Evolutionary conservation across 2,113 vertebrate species (phyloP), one percentile per base, ranked within the genome.

Genomic region (Corvus cornix): DNA sequence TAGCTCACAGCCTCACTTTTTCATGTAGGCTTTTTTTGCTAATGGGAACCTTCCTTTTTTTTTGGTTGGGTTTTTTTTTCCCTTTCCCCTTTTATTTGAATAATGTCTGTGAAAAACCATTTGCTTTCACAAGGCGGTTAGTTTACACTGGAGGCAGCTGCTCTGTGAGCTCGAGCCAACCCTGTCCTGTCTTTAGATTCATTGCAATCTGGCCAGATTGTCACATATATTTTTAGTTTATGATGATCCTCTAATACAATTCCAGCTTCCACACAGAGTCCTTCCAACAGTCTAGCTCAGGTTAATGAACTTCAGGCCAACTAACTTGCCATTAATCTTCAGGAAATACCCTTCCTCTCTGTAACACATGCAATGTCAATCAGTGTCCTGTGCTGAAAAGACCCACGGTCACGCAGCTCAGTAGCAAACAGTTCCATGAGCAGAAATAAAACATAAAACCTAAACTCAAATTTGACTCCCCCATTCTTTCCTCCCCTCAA

Each of bases 221-320:
- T 95, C 91, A 87, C 43, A 85, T 95, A 58, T 89, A 87, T 88
- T 95, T 95, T 96, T 93, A 96, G 89, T 53, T 89, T 92, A 77
- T 70, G 44, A 85, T 90, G 70, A 82, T 67, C 56, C 60, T 79
- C 70, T 94, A 92, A 91, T 72, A 78, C 33, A 74, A 63, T 84
- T 76, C 64, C 89, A 96, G 94, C 85, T 93, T 96, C 93, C 85
- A 91, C 66, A 82, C 59, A 95, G 51, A 92, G 60, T 86, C 72
- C 80, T 96, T 97, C 94, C 93, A 97, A 92, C 74, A 93, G 82
- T 83, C 95, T 94, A 89, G 82, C 48, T 96, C 81, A 96, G 94
- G 96, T 98, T 97, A 97, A 97, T 92, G 97, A 94, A 95, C 96
- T 96, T 97, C 94, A 87, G 94, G 95, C 91, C 93, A 97, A 93